Base-by-base conservation (phyloP, 2,888 invertebrate species). In the Yponomeuta malinellus region DNA sequence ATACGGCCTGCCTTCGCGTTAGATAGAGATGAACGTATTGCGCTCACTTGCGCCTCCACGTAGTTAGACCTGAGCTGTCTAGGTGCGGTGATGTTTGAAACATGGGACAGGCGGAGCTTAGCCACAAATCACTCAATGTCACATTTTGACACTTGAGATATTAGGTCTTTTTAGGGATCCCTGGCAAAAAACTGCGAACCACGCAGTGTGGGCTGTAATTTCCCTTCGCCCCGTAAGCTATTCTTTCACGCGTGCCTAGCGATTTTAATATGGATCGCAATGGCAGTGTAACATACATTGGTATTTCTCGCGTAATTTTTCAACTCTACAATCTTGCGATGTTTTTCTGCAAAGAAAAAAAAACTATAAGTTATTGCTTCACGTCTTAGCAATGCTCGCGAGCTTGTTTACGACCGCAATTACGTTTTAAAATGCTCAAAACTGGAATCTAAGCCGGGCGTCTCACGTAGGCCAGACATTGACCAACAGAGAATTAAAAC, bases 91-190 rank as follows among this genome's bases (percentile, higher is more conserved):
- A 92, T 92, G 93, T 92, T 93, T 93, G 92, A 92, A 93, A 93
- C 93, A 89, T 90, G 88, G 92, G 93, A 93, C 93, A 92, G 93
- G 93, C 92, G 93, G 93, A 89, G 93, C 93, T 91, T 91, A 92
- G 90, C 92, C 88, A 92, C 93, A 93, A 93, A 93, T 93, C 93
- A 93, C 92, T 93, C 93, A 93, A 88, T 90, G 93, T 93, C 93
- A 92, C 90, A 87, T 92, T 93, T 93, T 93, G 93, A 93, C 93
- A 90, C 90, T 91, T 91, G 92, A 92, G 93, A 93, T 93, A 93
- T 93, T 93, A 93, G 89, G 88, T 92, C 88, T 92, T 93, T 92
- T 82, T 93, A 71, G 71, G 37, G 68, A n/a, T 71, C 71, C 66
- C 72, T 73, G 71, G 71, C 43, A 66, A 71, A 65, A 67, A 67